phyloP scores from a whole-genome alignment of 2,797 vertebrate species.

The Balearica regulorum region DNA sequence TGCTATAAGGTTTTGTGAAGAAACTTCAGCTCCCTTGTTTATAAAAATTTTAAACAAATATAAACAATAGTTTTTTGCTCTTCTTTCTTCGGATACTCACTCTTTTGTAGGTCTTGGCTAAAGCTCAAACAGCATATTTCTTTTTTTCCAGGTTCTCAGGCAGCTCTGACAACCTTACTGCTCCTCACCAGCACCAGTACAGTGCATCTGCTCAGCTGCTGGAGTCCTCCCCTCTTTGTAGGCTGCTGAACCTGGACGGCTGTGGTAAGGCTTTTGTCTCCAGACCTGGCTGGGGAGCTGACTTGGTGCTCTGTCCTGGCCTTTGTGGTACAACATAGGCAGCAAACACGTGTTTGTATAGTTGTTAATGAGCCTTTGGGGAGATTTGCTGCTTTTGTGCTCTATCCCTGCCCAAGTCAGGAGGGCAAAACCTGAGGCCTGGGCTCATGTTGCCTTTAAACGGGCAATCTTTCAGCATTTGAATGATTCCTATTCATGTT shows the following conservation, averaged over 20 bases:
- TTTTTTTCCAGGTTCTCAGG: neutral
- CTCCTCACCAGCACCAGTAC: neutral
- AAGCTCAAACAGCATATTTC: neutral
- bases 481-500: too few species aligned
- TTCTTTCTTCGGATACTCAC: neutral
- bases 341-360: neutral
- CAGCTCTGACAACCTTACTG: neutral
- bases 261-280: neutral
- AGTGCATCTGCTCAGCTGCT: neutral
- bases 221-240: neutral
- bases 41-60: neutral
- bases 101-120: neutral
- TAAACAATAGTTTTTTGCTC: neutral
- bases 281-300: neutral
- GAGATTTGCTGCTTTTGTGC: neutral
- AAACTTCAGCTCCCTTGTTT: neutral
- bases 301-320: neutral
- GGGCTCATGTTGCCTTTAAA: neutral
- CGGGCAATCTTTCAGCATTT: neutral
- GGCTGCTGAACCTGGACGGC: neutral
- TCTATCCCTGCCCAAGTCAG: fast-evolving
- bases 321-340: neutral
- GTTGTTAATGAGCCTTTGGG: neutral
- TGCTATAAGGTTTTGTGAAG: neutral
- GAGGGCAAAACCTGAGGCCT: neutral